Conservation (phyloP, 2,797 vertebrate species). For the Phoebastria nigripes region DNA sequence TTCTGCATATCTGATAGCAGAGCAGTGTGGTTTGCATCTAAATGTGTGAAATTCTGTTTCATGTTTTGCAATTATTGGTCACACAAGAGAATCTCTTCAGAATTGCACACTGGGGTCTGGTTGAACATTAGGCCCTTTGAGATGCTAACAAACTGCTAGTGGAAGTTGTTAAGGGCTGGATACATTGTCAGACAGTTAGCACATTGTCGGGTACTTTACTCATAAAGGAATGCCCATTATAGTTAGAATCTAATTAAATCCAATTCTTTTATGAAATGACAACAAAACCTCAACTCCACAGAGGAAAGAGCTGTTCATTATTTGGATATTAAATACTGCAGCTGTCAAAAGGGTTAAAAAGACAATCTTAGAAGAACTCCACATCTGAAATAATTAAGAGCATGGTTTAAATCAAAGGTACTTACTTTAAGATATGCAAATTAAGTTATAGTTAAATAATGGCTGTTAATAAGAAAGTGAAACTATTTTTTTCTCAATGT, state of each 20-base stretch:
- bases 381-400: neutral
- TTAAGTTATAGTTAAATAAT: neutral
- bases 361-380: neutral
- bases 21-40: neutral
- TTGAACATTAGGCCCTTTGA: neutral
- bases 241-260: constrained; percentile 14
- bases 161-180: neutral
- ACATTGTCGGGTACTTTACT: neutral
- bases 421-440: neutral
- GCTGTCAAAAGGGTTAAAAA: constrained; percentile 19
- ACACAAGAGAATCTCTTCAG: neutral
- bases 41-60: neutral
- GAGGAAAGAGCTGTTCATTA: neutral
- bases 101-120: neutral
- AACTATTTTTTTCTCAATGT: neutral
- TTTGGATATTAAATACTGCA: neutral
- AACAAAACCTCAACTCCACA: neutral
- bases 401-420: neutral
- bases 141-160: neutral
- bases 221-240: neutral
- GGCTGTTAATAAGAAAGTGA: neutral
- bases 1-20: neutral
- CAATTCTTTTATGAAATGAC: neutral
- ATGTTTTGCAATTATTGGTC: neutral
- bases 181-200: neutral